Evolutionary conservation across 2,113 vertebrate genomes (phyloP), one percentile per base, ranked within the genome.

Genomic region (Dinomys branickii): DNA sequence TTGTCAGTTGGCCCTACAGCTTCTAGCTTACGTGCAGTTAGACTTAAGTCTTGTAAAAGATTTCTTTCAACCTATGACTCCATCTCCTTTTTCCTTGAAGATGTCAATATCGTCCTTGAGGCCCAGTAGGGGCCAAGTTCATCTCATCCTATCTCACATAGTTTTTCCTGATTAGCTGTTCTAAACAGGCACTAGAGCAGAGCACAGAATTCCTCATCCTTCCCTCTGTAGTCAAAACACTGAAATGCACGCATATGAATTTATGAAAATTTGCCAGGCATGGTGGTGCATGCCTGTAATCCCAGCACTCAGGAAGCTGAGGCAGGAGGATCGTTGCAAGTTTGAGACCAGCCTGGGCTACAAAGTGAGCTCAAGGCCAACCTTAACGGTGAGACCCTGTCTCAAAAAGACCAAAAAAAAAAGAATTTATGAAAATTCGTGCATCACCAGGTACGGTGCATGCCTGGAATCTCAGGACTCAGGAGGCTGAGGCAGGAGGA

Each of bases 21-120:
- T 10, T 71, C 24, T 81, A 38, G 22, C 78, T 88, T 59, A 0
- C 38, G 54, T 87, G 17, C 14, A 3, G n/a, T 82, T 78, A 83
- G 54, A 65, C 52, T 75, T 24, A 67, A 91, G 33, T 83, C 54
- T 86, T 93, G 3, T 85, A 59, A 90, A 88, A 85, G 71, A 85
- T 6, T 91, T 47, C 58, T 88, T 96, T 85, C 61, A 71, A 47
- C 38, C 38, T 86, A 20, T 91, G 67, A 22, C 59, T 90, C n/a
- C 89, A 93, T 56, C n/a, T 63, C 19, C 26, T 94, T 93, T 91
- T 24, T 92, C 22, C 69, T 75, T 71, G 35, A 84, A 87, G 35
- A 59, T 24, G 10, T 35, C 50, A 67, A 71, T 87, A 82, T 94
- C 83, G 58, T 83, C 52, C n/a, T 91, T n/a, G 33, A 78, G 91